Base-by-base conservation (phyloP, 2,888 invertebrate species). In the Pandemis cinnamomeana region DNA sequence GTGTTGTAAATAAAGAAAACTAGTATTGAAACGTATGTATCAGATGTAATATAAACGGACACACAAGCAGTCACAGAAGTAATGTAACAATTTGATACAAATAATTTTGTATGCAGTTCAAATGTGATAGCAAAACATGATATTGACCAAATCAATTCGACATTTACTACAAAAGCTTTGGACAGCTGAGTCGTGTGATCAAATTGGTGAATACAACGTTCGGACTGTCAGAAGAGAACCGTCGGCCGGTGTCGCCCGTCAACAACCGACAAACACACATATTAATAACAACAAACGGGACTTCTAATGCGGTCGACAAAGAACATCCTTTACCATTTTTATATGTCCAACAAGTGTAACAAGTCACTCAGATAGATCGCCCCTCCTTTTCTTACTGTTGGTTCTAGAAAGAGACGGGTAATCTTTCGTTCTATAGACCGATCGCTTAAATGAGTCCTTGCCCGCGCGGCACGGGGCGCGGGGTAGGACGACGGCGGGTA, bases 161-260 rank as follows among this genome's bases (percentile, higher is more conserved):
- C 58, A 58, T 10, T 58, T 58, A 20, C 5, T 5, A 27, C 27
- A 1, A 5, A 20, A 55, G 55, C 55, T 55, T 51, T 5, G 7
- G 6, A 20, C 7, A 55, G 55, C 55, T 20, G 20, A 58, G 58
- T 58, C 27, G 58, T 27, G 27, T 58, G 5, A 58, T 5, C 4
- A 10, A 13, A 8, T 15, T 58, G 58, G 58, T 58, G 27, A 44
- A 66, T 71, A 67, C 20, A 67, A 51, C 13, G 71, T 71, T 71
- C 71, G 71, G 71, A 71, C 64, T 73, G 69, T 62, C 62, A 20
- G 41, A 46, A 58, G n/a, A 15, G 20, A 55, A 67, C 51, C 44
- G 67, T 72, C 72, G 72, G 72, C 72, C 67, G 72, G 62, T 42
- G 72, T 67, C 72, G 67, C 67, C 61, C 72, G 67, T 27, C 60